These are phyloP conservation scores for Neodontobutis hainanensis DNA, from an alignment of 2,113 vertebrate genomes.

Conservation along the genomic window DNA sequence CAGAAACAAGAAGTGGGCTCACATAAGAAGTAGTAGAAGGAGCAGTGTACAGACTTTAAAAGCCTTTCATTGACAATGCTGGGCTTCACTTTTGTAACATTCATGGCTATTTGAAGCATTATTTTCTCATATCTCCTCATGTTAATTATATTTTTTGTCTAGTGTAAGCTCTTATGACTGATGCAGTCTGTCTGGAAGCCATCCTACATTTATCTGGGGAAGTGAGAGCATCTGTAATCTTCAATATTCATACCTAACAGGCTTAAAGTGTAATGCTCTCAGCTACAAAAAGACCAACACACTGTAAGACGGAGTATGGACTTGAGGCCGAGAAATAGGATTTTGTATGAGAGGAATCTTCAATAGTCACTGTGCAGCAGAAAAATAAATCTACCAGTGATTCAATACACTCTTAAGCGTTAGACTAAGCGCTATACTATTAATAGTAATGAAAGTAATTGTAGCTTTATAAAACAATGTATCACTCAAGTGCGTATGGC, in stretches of 20 bases:
- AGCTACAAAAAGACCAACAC: slow-evolving; percentile 49
- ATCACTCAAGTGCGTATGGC: slow-evolving; percentile 8
- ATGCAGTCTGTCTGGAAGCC: slow-evolving; percentile 21
- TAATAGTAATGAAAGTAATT: slow-evolving; percentile 13
- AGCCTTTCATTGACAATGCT: not conserved
- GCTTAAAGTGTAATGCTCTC: slow-evolving; percentile 57
- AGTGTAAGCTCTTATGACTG: slow-evolving; percentile 13
- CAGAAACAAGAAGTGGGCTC: slow-evolving; percentile 44
- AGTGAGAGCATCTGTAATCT: slow-evolving; percentile 36
- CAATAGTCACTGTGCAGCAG: slow-evolving; percentile 44
- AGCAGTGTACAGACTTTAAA: slow-evolving; percentile 17
- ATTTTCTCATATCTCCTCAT: not conserved
- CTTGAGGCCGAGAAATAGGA: slow-evolving; percentile 42
- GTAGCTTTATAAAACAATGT: slow-evolving; percentile 32
- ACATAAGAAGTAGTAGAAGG: slow-evolving; percentile 27
- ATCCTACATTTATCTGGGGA: slow-evolving; percentile 26
- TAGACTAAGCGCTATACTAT: slow-evolving; percentile 10
- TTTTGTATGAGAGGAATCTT: slow-evolving; percentile 44
- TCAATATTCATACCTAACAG: slow-evolving; percentile 60
- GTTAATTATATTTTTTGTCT: slow-evolving; percentile 5
- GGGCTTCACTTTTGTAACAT: slow-evolving; percentile 6
- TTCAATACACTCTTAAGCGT: slow-evolving; percentile 39
- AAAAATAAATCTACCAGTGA: slow-evolving; percentile 53
- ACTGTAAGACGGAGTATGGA: slow-evolving; percentile 31
- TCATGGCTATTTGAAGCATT: slow-evolving; percentile 9